phyloP scores from a whole-genome alignment of 2,113 vertebrate genomes.

The Forbesichthys papilliferus region DNA sequence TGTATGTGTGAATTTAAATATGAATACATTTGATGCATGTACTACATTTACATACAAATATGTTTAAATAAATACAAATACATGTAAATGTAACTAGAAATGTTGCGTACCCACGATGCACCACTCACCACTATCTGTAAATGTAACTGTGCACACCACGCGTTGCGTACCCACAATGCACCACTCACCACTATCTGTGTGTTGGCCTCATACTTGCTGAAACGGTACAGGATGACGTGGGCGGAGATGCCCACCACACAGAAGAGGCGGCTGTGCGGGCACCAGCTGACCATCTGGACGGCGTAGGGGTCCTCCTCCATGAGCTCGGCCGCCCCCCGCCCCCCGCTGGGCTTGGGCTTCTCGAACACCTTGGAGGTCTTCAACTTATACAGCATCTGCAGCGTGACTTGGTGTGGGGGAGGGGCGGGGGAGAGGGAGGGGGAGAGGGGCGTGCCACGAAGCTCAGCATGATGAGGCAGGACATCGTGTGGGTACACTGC shows the following conservation, averaged over 20 bases:
- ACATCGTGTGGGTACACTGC: too few relatives aligned
- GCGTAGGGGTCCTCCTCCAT: constrained; percentile 96
- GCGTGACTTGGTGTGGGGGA: constrained; percentile 80
- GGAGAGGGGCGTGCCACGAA: not conserved
- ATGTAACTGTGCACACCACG: too few relatives aligned
- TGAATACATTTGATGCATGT: too few relatives aligned
- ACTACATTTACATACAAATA: too few relatives aligned
- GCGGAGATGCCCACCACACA: constrained; percentile 95
- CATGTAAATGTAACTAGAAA: not conserved
- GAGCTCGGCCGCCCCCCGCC: constrained; percentile 83
- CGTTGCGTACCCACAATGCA: not conserved
- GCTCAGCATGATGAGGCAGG: too few relatives aligned
- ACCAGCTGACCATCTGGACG: constrained; percentile 96
- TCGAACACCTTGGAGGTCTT: constrained; percentile 98
- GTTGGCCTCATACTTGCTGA: constrained; percentile 94
- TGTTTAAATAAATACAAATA: too few relatives aligned
- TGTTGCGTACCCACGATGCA: too few relatives aligned
- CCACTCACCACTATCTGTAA: too few relatives aligned
- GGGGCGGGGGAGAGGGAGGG: not conserved
- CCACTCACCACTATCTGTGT: constrained; percentile 91
- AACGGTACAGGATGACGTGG: constrained; percentile 92
- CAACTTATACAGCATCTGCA: constrained; percentile 98
- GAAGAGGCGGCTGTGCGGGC: constrained; percentile 93
- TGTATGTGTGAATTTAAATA: not conserved
- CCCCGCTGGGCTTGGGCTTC: constrained; percentile 87